phyloP scores from a whole-genome alignment of 2,797 vertebrate genomes.

The Tokudaia tokunoshimensis region DNA sequence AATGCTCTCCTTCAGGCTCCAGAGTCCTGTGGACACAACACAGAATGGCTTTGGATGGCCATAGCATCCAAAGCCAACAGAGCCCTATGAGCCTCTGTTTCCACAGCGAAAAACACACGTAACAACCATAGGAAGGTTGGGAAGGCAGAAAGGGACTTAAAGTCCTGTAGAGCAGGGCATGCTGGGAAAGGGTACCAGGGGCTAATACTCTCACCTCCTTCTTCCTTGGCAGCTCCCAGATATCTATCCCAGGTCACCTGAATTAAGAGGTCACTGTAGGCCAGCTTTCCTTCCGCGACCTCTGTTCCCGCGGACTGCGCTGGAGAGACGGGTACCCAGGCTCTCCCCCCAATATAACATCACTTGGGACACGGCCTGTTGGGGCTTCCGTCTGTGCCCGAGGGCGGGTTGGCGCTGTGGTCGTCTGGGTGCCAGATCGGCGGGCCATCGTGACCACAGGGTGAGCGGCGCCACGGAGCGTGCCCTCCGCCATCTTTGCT shows the following conservation, averaged over 20 bases:
- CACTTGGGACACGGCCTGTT: too few relatives aligned
- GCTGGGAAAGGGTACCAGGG: rapidly evolving
- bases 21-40: rapidly evolving
- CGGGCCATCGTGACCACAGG: too few relatives aligned
- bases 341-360: too few relatives aligned
- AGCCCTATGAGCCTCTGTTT: not conserved
- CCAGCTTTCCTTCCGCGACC: too few relatives aligned
- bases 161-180: not conserved
- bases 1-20: not conserved
- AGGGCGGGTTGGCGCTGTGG: too few relatives aligned
- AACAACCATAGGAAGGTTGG: not conserved
- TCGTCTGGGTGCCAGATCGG: too few relatives aligned
- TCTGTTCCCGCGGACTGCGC: too few relatives aligned
- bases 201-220: rapidly evolving
- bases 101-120: not conserved
- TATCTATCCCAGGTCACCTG: not conserved
- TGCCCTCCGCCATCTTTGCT: too few relatives aligned
- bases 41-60: not conserved
- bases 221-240: not conserved
- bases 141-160: rapidly evolving
- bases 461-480: too few relatives aligned
- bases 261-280: too few relatives aligned
- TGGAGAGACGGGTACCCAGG: too few relatives aligned
- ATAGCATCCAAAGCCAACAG: not conserved
- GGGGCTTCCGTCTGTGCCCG: too few relatives aligned